These are phyloP conservation scores for Eupithecia vulgata DNA, from an alignment of 2,888 invertebrate genomes.

Conservation along the genomic window DNA sequence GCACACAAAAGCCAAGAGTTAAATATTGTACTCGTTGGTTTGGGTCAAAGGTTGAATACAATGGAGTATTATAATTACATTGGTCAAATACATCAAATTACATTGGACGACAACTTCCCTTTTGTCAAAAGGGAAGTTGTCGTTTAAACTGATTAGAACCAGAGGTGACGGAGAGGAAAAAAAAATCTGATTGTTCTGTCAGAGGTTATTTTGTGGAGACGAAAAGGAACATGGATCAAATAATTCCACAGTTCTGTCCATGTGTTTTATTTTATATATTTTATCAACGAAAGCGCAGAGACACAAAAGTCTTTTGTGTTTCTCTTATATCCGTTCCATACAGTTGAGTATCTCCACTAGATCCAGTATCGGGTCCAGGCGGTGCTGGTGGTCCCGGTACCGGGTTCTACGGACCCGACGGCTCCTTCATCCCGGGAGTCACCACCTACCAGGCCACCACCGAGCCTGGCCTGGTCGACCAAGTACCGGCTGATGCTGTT, in stretches of 20 bases:
- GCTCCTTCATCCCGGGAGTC: constrained; percentile 44
- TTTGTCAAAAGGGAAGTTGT: too few species aligned
- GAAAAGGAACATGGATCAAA: background rate
- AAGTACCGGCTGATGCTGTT: constrained; percentile 39
- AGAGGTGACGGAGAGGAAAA: too few species aligned
- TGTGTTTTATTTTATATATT: background rate
- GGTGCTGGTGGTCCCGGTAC: constrained; percentile 53
- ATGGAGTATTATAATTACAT: too few species aligned
- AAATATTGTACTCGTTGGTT: background rate
- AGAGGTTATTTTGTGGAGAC: background rate
- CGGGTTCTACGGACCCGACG: constrained; percentile 60
- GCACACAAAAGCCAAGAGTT: background rate
- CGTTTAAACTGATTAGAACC: too few species aligned
- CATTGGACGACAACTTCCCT: too few species aligned
- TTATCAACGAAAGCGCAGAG: background rate
- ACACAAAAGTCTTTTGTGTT: background rate
- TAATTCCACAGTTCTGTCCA: background rate
- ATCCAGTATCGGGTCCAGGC: constrained; percentile 48
- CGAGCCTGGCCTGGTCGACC: constrained; percentile 38
- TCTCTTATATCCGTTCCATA: background rate
- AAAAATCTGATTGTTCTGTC: background rate
- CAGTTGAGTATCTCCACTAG: constrained; percentile 26
- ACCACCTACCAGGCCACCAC: constrained; percentile 33
- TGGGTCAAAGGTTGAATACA: too few species aligned
- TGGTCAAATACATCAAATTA: too few species aligned